Evolutionary conservation across 2,797 vertebrate genomes (phyloP), one percentile per base, ranked within the genome.

Genomic region (Triplophysa bombifrons): DNA sequence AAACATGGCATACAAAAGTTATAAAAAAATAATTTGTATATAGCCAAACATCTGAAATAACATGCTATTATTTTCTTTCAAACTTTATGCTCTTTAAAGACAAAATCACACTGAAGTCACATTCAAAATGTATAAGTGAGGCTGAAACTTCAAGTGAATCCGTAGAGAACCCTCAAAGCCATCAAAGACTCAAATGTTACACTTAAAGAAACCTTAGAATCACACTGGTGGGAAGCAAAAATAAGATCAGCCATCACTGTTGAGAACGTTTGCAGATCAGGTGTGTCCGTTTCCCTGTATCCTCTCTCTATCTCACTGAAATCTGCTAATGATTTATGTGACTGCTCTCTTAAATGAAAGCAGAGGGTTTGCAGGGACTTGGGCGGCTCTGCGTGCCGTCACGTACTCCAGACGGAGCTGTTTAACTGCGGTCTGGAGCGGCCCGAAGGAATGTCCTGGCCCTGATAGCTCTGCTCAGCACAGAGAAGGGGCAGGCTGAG

Each of bases 401-500:
- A 93, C 91, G 92, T 88, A 87, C 88, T 89, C 90, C 93, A 93
- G 93, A 92, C 91, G 90, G 92, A 86, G 89, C 89, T 90, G 91
- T 87, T 94, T 93, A 92, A 91, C 75, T 91, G 92, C 82, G 93
- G 93, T 93, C 89, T 93, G 91, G 85, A 91, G 84, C 88, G 69
- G 86, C 84, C 81, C 85, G 83, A 75, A 22, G 89, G 90, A 92
- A 93, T 92, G 90, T 87, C 87, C 86, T 74, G 74, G 80, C 79
- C 75, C 71, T 61, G 64, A 51, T 48, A 81, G 60, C 70, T 73
- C 44, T 48, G 41, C 65, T 76, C 55, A n/a, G 38, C 46, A 61
- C 34, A 58, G 17, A 72, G 38, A 56, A 48, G 44, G 56, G 64
- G 67, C 50, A 55, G 73, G 58, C 58, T 67, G 77, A 82, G 86